phyloP scores from a whole-genome alignment of 64 coral and sea anemone genomes.

The Montipora efflorescens region DNA sequence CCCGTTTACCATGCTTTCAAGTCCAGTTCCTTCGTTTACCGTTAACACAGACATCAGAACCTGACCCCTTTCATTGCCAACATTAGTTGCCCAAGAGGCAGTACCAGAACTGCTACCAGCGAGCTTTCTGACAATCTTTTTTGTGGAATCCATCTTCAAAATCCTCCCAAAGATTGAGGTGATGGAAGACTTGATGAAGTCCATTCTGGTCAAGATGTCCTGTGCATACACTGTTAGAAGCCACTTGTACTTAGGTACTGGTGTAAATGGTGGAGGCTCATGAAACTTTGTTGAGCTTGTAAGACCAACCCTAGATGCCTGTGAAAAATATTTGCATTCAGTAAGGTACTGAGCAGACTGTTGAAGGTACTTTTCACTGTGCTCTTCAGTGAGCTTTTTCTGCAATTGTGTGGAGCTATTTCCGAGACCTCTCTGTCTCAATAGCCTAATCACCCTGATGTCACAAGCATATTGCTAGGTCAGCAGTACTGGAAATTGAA shows the following conservation, averaged over 20 bases:
- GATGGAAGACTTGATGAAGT: background rate
- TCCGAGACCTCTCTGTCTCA: slow-evolving; percentile 10
- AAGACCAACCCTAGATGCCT: background rate
- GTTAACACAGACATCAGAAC: slow-evolving; percentile 59
- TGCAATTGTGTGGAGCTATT: slow-evolving; percentile 35
- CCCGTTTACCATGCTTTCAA: slow-evolving; percentile 28
- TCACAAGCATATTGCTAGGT: slow-evolving; percentile 77
- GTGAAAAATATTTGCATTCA: slow-evolving; percentile 33
- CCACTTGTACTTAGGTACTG: background rate
- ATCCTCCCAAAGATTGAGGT: slow-evolving; percentile 40
- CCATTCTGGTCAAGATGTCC: background rate
- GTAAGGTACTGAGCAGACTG: slow-evolving; percentile 8
- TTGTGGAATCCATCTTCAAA: slow-evolving; percentile 70
- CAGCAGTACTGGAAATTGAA: slow-evolving; percentile 60
- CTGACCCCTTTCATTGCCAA: slow-evolving; percentile 63
- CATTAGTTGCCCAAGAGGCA: slow-evolving; percentile 71
- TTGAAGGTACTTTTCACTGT: background rate
- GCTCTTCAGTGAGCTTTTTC: background rate
- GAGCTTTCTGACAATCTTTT: slow-evolving; percentile 16
- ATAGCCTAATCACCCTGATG: slow-evolving; percentile 61
- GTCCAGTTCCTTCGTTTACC: background rate
- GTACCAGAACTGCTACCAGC: background rate
- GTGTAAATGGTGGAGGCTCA: background rate
- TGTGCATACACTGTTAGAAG: background rate
- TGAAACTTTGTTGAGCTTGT: background rate